Evolutionary conservation across 2,888 invertebrate genomes (phyloP).

Genomic region (Tachina lurida): DNA sequence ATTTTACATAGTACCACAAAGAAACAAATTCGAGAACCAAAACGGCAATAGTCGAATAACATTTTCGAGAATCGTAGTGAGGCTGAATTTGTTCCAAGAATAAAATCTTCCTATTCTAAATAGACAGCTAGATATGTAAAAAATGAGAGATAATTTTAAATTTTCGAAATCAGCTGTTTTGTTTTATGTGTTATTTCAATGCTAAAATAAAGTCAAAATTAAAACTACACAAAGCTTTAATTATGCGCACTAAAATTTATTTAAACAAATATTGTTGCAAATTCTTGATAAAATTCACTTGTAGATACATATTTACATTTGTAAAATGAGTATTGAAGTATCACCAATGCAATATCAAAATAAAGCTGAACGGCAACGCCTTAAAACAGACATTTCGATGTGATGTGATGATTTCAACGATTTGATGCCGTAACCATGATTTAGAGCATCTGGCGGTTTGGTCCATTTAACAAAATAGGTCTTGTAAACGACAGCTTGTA

Average conservation of each 20-base stretch:
- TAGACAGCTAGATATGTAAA: too few relatives aligned
- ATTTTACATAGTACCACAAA: too few relatives aligned
- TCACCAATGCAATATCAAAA: constrained; percentile 74
- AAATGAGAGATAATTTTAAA: too few relatives aligned
- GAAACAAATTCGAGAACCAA: too few relatives aligned
- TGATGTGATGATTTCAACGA: constrained; percentile 67
- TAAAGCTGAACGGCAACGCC: constrained; percentile 78
- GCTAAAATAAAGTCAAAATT: too few relatives aligned
- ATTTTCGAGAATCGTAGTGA: too few relatives aligned
- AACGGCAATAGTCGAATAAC: too few relatives aligned
- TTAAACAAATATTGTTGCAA: constrained; percentile 17
- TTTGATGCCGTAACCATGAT: constrained; percentile 73
- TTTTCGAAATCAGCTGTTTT: too few relatives aligned
- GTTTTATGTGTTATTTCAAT: too few relatives aligned
- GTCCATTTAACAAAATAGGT: constrained; percentile 80
- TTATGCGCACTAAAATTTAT: constrained; percentile 27
- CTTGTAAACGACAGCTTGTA: constrained; percentile 79
- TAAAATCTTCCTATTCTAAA: too few relatives aligned
- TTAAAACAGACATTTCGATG: constrained; percentile 69
- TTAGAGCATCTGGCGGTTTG: constrained; percentile 77
- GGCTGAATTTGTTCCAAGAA: too few relatives aligned
- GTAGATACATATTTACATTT: background rate
- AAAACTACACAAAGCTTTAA: background rate
- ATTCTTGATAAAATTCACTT: background rate
- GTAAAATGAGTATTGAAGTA: too few relatives aligned